Evolutionary conservation across 2,888 invertebrate genomes (phyloP), one percentile per base, ranked within the genome.

Genomic region (Sussaba pulchella): DNA sequence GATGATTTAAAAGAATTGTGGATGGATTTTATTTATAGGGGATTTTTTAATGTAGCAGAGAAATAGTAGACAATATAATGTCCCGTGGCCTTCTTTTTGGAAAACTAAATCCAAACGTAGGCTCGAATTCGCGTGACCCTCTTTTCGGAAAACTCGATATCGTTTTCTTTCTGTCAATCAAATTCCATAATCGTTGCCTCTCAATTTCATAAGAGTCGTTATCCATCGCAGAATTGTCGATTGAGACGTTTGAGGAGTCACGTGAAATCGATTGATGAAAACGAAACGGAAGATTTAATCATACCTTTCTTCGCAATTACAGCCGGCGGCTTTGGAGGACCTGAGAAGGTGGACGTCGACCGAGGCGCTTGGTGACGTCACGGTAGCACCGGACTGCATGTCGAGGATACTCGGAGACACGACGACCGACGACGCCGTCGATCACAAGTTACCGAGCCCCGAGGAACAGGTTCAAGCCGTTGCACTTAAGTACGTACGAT

Each of bases 371-470:
- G 97, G 97, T 83, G 97, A 97, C 90, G 94, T 97, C 82, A 97
- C 97, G 26, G 96, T 96, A 67, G 94, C 95, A 39, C 96, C 97
- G 67, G 96, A 97, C 91, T 95, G 96, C 84, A 94, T 96, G 84
- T 95, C 95, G 89, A 94, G 96, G 85, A 96, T 96, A 88, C 92
- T 93, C 41, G 92, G 93, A 70, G 90, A 93, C 12, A 94, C 95
- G 1, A 94, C 94, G 71, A 95, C 95, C 87, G 94, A 93, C 85
- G 95, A 95, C 91, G 96, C 95, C 85, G 95, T 97, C 87, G 97
- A 97, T 93, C 97, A 97, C 93, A 95, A 96, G 91, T 94, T 97
- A 88, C 97, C 97, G 61, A 97, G 97, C 84, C 97, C 97, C 43
- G 97, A 97, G 92, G 97, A 97, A 92, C 97, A 97, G 93, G 94